These are phyloP conservation scores for Polyommatus icarus DNA, from an alignment of 2,888 invertebrate genomes.

Conservation along the genomic window DNA sequence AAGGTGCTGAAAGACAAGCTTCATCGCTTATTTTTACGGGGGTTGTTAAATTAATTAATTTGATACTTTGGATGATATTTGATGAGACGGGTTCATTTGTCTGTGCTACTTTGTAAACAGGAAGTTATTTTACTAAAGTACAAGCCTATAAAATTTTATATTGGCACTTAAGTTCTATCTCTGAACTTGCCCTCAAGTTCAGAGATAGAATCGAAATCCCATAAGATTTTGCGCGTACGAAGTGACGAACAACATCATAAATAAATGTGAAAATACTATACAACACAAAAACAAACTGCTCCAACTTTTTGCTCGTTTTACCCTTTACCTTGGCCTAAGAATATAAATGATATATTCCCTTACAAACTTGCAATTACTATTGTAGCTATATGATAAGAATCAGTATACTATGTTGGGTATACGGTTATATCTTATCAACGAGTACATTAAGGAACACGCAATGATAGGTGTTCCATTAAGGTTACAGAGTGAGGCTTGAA, in stretches of 20 bases:
- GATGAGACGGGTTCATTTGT: background rate
- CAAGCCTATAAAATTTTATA: background rate
- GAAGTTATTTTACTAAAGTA: background rate
- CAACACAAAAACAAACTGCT: background rate
- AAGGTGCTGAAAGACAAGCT: background rate
- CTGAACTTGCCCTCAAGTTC: too few species aligned
- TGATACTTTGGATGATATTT: slow-evolving; percentile 6
- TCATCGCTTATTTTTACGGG: background rate
- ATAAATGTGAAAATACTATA: background rate
- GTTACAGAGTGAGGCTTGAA: background rate
- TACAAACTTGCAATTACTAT: background rate
- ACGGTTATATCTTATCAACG: slow-evolving; percentile 2
- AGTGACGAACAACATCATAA: background rate
- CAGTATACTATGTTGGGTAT: slow-evolving; percentile 1
- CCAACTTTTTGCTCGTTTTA: background rate
- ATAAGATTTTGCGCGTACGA: background rate
- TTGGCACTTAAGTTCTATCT: background rate
- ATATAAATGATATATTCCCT: background rate
- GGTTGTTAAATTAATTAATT: slow-evolving; percentile 5
- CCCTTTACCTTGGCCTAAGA: background rate
- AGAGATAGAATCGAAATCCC: too few species aligned
- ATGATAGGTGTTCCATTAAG: slow-evolving; percentile 16
- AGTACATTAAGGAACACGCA: slow-evolving; percentile 23
- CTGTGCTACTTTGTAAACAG: background rate
- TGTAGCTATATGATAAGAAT: background rate